Conservation (phyloP, 2,888 invertebrate genomes). For the Polydrusus cervinus region DNA sequence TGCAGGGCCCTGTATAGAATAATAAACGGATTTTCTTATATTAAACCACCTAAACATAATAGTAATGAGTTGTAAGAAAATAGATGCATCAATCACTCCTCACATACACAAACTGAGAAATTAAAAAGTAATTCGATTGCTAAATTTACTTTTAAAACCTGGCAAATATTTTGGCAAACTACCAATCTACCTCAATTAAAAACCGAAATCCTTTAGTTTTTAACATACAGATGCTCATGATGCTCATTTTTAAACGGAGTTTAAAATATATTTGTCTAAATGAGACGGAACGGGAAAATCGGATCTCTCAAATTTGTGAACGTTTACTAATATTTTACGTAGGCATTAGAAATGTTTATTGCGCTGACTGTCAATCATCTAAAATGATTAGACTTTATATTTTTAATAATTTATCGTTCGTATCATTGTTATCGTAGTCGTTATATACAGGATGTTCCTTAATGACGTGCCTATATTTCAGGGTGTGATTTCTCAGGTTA, state of each 20-base stretch:
- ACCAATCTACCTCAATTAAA: constrained; percentile 29
- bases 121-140: constrained; percentile 32
- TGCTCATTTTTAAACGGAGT: constrained; percentile 8
- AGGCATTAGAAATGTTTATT: neutral
- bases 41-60: neutral
- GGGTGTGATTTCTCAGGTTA: too few species aligned
- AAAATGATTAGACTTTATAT: neutral
- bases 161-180: constrained; percentile 30
- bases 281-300: constrained; percentile 11
- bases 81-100: constrained; percentile 29
- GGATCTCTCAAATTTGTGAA: neutral
- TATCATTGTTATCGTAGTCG: neutral
- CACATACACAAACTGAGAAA: constrained; percentile 22
- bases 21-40: too few species aligned
- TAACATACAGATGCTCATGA: constrained; percentile 24
- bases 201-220: constrained; percentile 29
- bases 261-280: constrained; percentile 11
- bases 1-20: too few species aligned
- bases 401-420: neutral
- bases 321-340: constrained; percentile 10
- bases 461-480: too few species aligned
- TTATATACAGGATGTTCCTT: too few species aligned
- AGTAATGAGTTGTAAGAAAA: constrained; percentile 17
- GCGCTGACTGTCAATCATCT: neutral
- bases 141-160: constrained; percentile 29